Conservation (phyloP, 2,888 invertebrate species). For the Synanthedon andrenaeformis region DNA sequence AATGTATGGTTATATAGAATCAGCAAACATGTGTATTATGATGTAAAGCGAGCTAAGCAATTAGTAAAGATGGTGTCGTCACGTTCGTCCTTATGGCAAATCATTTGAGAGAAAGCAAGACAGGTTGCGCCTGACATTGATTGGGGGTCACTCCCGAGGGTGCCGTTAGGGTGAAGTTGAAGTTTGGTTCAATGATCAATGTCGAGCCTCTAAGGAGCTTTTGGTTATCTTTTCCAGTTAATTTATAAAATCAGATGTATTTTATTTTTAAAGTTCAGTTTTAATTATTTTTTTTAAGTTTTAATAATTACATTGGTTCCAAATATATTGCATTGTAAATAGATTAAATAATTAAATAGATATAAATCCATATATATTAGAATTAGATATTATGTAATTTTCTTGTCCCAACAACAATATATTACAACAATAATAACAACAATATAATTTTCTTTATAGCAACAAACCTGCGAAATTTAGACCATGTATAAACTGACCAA, state of each 20-base stretch:
- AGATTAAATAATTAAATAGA: no score
- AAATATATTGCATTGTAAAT: no score
- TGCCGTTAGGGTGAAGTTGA: constrained; percentile 53
- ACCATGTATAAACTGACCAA: not conserved
- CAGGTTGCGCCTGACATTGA: constrained; percentile 16
- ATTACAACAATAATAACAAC: no score
- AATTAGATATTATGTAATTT: no score
- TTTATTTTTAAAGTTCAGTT: not conserved
- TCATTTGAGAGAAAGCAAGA: constrained; percentile 37
- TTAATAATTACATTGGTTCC: no score
- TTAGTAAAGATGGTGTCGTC: constrained; percentile 37
- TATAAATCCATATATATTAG: no score
- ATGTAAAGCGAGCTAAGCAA: constrained; percentile 12
- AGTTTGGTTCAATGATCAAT: constrained; percentile 57
- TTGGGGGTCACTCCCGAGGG: constrained; percentile 43
- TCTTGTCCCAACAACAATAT: no score
- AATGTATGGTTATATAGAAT: no score
- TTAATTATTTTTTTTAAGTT: no score
- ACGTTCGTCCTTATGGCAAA: constrained; percentile 35
- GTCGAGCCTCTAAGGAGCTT: constrained; percentile 49
- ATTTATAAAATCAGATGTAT: not conserved
- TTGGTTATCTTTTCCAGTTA: constrained; percentile 13
- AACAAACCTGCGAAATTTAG: no score
- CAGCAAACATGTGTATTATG: no score
- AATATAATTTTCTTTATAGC: no score